Evolutionary conservation across 2,113 vertebrate genomes (phyloP).

Genomic region (Oreotrochilus melanogaster): DNA sequence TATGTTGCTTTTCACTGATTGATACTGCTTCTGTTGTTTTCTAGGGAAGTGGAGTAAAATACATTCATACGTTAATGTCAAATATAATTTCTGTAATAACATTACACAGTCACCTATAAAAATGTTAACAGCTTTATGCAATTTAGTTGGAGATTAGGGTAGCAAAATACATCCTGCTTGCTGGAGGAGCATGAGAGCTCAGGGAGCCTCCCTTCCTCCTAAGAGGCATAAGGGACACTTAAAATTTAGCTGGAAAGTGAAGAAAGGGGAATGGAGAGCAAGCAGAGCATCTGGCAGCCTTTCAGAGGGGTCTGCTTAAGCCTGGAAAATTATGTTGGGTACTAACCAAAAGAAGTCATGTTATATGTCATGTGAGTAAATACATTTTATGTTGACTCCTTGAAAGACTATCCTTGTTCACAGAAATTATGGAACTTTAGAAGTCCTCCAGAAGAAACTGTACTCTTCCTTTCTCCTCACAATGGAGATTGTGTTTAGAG

Average conservation of each 20-base stretch:
- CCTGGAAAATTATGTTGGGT: neutral
- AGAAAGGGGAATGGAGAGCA: neutral
- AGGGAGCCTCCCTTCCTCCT: neutral
- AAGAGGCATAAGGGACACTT: neutral
- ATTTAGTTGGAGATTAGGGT: neutral
- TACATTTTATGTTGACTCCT: neutral
- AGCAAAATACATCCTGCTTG: neutral
- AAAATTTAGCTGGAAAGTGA: neutral
- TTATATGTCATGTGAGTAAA: neutral
- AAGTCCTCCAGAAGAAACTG: neutral
- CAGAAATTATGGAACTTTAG: neutral
- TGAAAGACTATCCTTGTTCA: neutral
- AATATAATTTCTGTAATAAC: neutral
- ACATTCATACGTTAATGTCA: slow-evolving; percentile 5
- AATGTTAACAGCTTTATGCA: slow-evolving; percentile 26
- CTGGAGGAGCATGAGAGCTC: neutral
- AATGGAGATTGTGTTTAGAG: neutral
- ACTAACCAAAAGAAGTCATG: neutral
- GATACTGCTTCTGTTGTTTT: neutral
- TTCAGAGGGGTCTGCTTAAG: neutral
- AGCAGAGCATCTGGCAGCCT: neutral
- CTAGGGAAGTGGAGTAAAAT: neutral
- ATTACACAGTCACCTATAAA: slow-evolving; percentile 11
- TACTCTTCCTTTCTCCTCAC: neutral
- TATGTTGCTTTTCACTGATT: slow-evolving; percentile 5